Base-by-base conservation (phyloP, 2,888 invertebrate species). In the Hedya salicella region DNA sequence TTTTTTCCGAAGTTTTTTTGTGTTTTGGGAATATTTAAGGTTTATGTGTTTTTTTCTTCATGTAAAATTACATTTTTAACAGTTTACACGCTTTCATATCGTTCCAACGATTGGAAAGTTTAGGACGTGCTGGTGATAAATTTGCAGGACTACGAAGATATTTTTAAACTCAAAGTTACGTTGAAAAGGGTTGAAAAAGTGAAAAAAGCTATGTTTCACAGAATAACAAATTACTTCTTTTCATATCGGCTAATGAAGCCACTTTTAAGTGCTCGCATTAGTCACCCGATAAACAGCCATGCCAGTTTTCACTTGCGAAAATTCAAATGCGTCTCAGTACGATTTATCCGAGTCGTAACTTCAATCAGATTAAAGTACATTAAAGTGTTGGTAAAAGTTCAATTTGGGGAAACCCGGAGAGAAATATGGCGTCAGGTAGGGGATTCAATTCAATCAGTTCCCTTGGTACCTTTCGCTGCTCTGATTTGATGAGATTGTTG, bases 341-440 rank as follows among this genome's bases (percentile, higher is more conserved):
- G 82, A 89, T 89, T 86, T 86, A 88, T 88, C 85, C 84, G 82
- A 86, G 88, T 88, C 88, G 85, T 75, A 80, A 86, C 78, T 89
- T 87, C 86, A 88, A 92, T 91, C 89, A 88, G 91, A 92, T 91
- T 91, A 91, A 88, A 91, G 88, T 87, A 88, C 87, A 88, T 90
- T 91, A 87, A 91, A 89, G 87, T 85, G 87, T 84, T 82, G 84
- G 87, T 87, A 87, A 86, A 87, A 88, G 85, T 89, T 90, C 87
- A 85, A 88, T 91, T 89, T 85, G 85, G 87, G 87, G 86, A 79
- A 85, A 87, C 80, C 82, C 86, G 83, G 78, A 81, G 89, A 91
- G 88, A 91, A 91, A 89, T 90, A 89, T 87, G 83, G 87, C 81
- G 82, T 73, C 80, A 86, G 86, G 91, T 88, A 86, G 80, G 78